Evolutionary conservation across 2,113 vertebrate genomes (phyloP).

Genomic region (Sapayoa aenigma): DNA sequence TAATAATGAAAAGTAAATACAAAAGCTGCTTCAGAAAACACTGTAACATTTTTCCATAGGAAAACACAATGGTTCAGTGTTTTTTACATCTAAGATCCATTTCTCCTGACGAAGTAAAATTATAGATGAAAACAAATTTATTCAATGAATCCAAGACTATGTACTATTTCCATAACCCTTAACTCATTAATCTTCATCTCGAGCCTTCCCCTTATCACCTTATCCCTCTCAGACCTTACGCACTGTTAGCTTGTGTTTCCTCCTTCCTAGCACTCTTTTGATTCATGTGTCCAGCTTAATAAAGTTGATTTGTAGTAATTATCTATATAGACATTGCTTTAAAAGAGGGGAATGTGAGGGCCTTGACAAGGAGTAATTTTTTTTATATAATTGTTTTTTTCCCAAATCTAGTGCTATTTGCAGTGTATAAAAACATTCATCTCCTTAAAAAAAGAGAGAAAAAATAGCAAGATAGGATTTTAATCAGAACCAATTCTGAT

Average conservation of each 20-base stretch:
- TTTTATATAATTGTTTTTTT: neutral
- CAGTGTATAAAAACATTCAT: constrained; percentile 17
- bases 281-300: neutral
- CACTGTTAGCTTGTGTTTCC: neutral
- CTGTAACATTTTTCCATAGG: neutral
- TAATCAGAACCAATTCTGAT: constrained; percentile 36
- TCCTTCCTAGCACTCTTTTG: neutral
- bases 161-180: constrained; percentile 70
- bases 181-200: constrained; percentile 56
- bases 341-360: neutral
- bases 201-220: neutral
- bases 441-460: neutral
- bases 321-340: neutral
- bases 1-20: neutral
- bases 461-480: neutral
- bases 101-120: neutral
- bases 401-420: neutral
- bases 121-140: constrained; percentile 63
- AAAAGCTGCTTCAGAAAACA: neutral
- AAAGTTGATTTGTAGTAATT: neutral
- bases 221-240: neutral
- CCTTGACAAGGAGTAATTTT: neutral
- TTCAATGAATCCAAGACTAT: constrained; percentile 77
- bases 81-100: neutral
- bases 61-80: neutral